phyloP scores from a whole-genome alignment of 37 sponge, comb jelly and placozoan species.

The Eunapius fragilis region DNA sequence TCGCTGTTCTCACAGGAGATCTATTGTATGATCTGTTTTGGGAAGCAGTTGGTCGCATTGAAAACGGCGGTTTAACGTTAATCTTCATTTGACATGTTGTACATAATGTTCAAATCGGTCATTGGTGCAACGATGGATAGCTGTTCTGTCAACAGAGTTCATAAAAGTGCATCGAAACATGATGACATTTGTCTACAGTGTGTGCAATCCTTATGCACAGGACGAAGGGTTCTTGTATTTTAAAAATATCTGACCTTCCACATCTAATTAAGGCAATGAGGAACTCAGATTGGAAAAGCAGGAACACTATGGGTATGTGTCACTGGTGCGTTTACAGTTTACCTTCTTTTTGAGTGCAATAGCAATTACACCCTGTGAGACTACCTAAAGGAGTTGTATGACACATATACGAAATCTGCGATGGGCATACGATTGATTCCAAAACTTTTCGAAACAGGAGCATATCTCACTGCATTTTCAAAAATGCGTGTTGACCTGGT shows the following conservation, averaged over 20 bases:
- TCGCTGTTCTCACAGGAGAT: slow-evolving; percentile 24
- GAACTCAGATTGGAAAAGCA: not conserved
- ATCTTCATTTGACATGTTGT: not conserved
- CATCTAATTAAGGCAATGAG: slow-evolving; percentile 2
- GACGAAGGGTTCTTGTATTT: slow-evolving; percentile 6
- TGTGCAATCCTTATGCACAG: not conserved
- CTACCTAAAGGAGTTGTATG: too few relatives aligned
- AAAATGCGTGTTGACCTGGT: too few relatives aligned
- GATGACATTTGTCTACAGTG: not conserved
- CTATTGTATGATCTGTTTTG: slow-evolving; percentile 24
- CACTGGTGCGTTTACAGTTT: too few relatives aligned
- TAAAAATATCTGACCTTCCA: not conserved
- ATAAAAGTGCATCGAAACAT: not conserved
- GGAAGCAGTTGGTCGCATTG: slow-evolving; percentile 25
- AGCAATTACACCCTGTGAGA: too few relatives aligned
- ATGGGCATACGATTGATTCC: too few relatives aligned
- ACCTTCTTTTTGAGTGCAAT: too few relatives aligned
- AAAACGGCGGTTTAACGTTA: slow-evolving; percentile 8
- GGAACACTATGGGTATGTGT: slow-evolving; percentile 15
- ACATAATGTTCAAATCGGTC: not conserved
- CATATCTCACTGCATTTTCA: too few relatives aligned
- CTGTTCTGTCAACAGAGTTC: not conserved
- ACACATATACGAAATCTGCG: too few relatives aligned
- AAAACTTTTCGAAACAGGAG: too few relatives aligned
- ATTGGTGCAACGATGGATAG: slow-evolving; percentile 6